Percentiles rank a stretch among this genome's conserved stretches.
phyloP scores from a whole-genome alignment of 1,140 invertebrate species.

The Heliconius hermathena region DNA sequence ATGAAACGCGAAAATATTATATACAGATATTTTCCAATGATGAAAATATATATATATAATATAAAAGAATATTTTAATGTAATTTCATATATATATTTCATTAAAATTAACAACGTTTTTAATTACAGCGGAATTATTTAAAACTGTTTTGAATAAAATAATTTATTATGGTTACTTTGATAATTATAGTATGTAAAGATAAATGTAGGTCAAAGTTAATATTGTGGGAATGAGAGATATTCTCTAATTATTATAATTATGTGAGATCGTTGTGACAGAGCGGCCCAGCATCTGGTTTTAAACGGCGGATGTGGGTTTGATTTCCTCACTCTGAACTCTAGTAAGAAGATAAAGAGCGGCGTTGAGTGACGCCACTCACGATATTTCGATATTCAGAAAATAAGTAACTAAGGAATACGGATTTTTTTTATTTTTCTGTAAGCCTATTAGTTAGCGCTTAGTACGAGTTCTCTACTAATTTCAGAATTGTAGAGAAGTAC shows the following conservation, averaged over 20 bases:
- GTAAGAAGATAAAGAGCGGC: background rate
- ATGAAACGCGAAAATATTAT: conserved; percentile 26
- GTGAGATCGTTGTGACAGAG: too few species aligned
- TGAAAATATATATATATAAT: background rate
- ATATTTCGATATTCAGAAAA: too few species aligned
- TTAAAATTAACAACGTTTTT: background rate
- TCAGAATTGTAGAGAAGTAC: too few species aligned
- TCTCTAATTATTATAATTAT: background rate
- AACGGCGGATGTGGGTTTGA: too few species aligned
- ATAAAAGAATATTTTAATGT: background rate
- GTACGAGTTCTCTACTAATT: too few species aligned
- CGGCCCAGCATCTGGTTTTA: too few species aligned
- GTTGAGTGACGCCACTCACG: background rate
- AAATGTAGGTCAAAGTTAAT: background rate
- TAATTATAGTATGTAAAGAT: background rate
- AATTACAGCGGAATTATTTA: background rate
- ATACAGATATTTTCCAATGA: background rate
- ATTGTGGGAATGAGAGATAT: background rate
- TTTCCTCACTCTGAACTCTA: background rate
- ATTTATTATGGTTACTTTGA: background rate
- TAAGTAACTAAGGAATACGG: too few species aligned
- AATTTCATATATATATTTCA: background rate
- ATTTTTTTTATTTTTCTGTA: too few species aligned
- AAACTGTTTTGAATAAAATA: background rate
- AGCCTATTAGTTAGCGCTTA: too few species aligned